A percentile compares a stretch with the other conserved stretches of the same genome.
These are phyloP conservation scores for Paralichthys olivaceus DNA, from an alignment of 2,113 vertebrate species.

Conservation along the genomic window DNA sequence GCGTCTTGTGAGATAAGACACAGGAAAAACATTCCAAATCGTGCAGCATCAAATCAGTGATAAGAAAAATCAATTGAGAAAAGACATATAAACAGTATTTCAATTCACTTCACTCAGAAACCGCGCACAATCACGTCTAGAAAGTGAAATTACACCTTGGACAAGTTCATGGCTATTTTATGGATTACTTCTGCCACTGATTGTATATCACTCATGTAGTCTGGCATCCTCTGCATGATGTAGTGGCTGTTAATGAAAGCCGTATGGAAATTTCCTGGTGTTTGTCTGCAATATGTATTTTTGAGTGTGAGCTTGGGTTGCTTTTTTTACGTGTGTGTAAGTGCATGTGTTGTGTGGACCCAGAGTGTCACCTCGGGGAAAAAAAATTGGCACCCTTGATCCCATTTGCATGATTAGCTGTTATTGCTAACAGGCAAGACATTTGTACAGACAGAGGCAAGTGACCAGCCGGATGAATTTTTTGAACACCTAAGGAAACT, in stretches of 20 bases:
- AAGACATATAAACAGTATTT: slow-evolving; percentile 63
- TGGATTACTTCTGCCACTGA: slow-evolving; percentile 72
- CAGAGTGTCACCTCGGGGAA: slow-evolving; percentile 46
- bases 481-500: not conserved
- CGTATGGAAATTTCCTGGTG: slow-evolving; percentile 49
- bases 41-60: slow-evolving; percentile 29
- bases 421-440: slow-evolving; percentile 52
- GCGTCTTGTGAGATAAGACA: slow-evolving; percentile 10
- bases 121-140: slow-evolving; percentile 74
- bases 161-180: slow-evolving; percentile 69
- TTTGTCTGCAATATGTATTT: slow-evolving; percentile 42
- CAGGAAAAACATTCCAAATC: slow-evolving; percentile 7
- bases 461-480: slow-evolving; percentile 24
- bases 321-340: slow-evolving; percentile 11
- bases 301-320: slow-evolving; percentile 1
- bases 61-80: slow-evolving; percentile 50
- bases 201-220: slow-evolving; percentile 70
- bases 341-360: slow-evolving; percentile 10
- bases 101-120: slow-evolving; percentile 70
- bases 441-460: slow-evolving; percentile 35
- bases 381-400: slow-evolving; percentile 62
- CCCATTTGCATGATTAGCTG: slow-evolving; percentile 76
- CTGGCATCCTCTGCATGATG: slow-evolving; percentile 41
- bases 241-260: slow-evolving; percentile 51
- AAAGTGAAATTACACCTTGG: slow-evolving; percentile 77